These are phyloP conservation scores for Illadopsis cleaveri DNA, from an alignment of 2,113 vertebrate species.

Conservation along the genomic window DNA sequence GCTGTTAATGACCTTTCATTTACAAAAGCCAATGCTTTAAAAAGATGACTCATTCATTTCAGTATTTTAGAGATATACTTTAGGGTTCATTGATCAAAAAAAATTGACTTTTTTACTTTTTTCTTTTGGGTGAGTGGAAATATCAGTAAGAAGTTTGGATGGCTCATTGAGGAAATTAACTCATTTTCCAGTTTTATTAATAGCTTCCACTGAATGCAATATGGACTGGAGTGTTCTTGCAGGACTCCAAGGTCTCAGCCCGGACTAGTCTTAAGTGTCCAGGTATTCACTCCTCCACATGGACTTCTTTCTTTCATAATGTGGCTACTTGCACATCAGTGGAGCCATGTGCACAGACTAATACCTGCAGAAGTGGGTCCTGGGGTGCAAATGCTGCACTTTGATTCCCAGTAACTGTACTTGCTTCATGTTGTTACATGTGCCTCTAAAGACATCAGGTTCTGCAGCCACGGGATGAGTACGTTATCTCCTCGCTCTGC, in stretches of 20 bases:
- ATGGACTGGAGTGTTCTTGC: neutral
- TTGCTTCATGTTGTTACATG: neutral
- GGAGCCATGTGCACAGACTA: neutral
- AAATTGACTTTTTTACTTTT: neutral
- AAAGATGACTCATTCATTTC: neutral
- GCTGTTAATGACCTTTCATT: neutral
- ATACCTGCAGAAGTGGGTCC: neutral
- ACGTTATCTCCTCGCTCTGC: rapidly evolving
- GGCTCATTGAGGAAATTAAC: neutral
- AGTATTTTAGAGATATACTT: neutral
- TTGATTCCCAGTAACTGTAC: neutral
- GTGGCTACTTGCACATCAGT: neutral
- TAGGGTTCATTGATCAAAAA: neutral
- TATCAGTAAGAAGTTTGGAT: neutral
- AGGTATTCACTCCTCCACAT: neutral
- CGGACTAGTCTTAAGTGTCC: neutral
- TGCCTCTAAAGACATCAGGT: neutral
- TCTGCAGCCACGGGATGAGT: neutral
- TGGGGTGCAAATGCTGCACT: neutral
- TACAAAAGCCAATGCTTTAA: neutral
- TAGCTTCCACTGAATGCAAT: neutral
- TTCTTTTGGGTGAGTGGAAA: neutral
- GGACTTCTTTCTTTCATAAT: neutral
- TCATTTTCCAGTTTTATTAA: neutral
- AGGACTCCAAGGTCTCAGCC: neutral